Percentiles rank a stretch among this genome's conserved stretches.
These are phyloP conservation scores for Osedax fenrisi DNA, from an alignment of 2,888 invertebrate species.

Conservation along the genomic window DNA sequence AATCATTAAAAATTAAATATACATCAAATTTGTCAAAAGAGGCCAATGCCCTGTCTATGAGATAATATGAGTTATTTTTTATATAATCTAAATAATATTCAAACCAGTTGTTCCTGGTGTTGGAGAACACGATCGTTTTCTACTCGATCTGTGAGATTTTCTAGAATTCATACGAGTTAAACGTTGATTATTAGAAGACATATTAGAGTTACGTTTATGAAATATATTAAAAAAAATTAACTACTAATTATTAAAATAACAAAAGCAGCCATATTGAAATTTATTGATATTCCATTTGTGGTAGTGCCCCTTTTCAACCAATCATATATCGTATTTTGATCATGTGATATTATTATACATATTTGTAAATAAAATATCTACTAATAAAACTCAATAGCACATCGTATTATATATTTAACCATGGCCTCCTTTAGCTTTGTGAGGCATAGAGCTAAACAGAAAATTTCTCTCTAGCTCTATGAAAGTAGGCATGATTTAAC, in stretches of 20 bases:
- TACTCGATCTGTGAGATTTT: conserved; percentile 28
- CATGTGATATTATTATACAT: not conserved
- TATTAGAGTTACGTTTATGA: conserved; percentile 2
- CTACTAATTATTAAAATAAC: not conserved
- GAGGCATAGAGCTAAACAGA: too few species aligned
- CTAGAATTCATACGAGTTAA: conserved; percentile 28
- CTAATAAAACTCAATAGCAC: too few species aligned
- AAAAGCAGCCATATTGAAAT: conserved; percentile 32
- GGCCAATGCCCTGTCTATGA: conserved; percentile 1
- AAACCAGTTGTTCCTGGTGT: conserved; percentile 26
- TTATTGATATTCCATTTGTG: conserved; percentile 33
- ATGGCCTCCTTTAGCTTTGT: too few species aligned
- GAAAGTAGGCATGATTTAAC: too few species aligned
- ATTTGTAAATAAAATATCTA: not conserved
- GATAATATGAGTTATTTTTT: not conserved
- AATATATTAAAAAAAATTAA: not conserved
- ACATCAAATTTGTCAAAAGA: too few species aligned
- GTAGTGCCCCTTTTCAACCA: conserved; percentile 22
- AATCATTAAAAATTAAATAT: too few species aligned
- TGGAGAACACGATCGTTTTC: conserved; percentile 26
- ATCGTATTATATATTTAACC: too few species aligned
- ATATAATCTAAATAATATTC: conserved; percentile 2
- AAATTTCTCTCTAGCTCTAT: too few species aligned
- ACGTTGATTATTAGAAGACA: conserved; percentile 29
- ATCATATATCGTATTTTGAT: conserved; percentile 9